These are phyloP conservation scores for Drosophila kurseongensis DNA, from an alignment of 1,140 invertebrate species.

Conservation along the genomic window DNA sequence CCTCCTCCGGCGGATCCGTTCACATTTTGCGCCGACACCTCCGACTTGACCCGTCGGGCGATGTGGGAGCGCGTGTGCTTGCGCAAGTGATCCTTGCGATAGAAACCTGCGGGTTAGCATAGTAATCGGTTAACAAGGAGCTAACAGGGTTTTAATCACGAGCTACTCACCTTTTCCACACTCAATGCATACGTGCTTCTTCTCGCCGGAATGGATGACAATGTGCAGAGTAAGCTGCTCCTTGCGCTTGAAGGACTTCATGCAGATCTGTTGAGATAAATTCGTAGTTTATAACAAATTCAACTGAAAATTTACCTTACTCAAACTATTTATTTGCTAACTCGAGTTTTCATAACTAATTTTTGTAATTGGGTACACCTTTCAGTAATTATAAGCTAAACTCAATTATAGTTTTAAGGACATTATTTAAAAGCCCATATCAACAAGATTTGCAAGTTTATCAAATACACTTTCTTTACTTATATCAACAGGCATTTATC, in stretches of 20 bases:
- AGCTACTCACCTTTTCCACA: slow-evolving; percentile 91
- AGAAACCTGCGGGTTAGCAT: slow-evolving; percentile 85
- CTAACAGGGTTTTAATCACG: neutral
- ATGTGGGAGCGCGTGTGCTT: slow-evolving; percentile 87
- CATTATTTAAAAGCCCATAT: too few species aligned
- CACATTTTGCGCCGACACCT: slow-evolving; percentile 85
- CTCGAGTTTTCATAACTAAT: neutral
- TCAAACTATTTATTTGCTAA: too few species aligned
- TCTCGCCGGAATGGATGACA: slow-evolving; percentile 94
- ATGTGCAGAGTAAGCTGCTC: slow-evolving; percentile 93
- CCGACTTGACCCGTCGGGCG: slow-evolving; percentile 84
- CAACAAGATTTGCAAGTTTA: too few species aligned
- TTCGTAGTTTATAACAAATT: neutral
- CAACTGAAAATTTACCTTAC: neutral
- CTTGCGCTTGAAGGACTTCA: slow-evolving; percentile 94
- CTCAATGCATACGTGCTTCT: slow-evolving; percentile 93
- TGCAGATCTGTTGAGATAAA: slow-evolving; percentile 86
- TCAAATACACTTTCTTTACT: too few species aligned
- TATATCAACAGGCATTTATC: too few species aligned
- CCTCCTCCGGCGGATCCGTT: slow-evolving; percentile 59
- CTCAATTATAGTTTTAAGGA: too few species aligned
- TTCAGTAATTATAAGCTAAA: too few species aligned
- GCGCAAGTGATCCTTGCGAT: slow-evolving; percentile 91
- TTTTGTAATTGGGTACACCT: too few species aligned
- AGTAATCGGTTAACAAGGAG: slow-evolving; percentile 29